Evolutionary conservation across 2,113 vertebrate species (phyloP), one percentile per base, ranked within the genome.

Genomic region (Phrynosoma platyrhinos): DNA sequence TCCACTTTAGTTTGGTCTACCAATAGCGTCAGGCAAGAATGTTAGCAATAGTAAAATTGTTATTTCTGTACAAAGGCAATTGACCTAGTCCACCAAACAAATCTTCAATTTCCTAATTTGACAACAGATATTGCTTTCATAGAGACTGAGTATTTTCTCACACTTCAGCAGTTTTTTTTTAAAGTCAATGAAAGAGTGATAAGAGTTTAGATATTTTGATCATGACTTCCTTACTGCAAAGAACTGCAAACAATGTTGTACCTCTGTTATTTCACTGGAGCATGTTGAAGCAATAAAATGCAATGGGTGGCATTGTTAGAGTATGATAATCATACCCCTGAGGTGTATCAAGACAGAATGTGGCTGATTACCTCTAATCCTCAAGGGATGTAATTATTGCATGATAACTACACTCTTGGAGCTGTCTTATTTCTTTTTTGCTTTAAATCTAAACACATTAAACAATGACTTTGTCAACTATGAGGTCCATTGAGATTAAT

Each of bases 331-430:
- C 93, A 94, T 81, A 30, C 89, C 91, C 90, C 88, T 0, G n/a
- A 93, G 90, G 92, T 92, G 81, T 62, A 25, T 90, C 89, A 88
- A 94, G 88, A 91, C 85, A 90, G 90, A 71, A 53, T 78, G 71
- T 76, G 81, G 82, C 91, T 96, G 94, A 96, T 96, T 96, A 89
- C 86, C 91, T 95, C 94, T 87, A 91, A 88, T 95, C 92, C 95
- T 92, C 90, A 76, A 91, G 95, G 94, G 95, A 91, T 90, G 91
- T 93, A 96, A 96, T 96, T 96, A 96, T 96, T 96, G 95, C 90
- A 86, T 90, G 82, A 90, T 89, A 95, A 92, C 74, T 1, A 88
- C 93, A 92, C 87, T 88, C 87, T 94, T 91, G 83, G 90, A 95
- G 90, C 79, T 90, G 90, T 79, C 52, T 91, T 94, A 91, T 89